Evolutionary conservation across 2,888 invertebrate species (phyloP).

Genomic region (Molorchus minor): DNA sequence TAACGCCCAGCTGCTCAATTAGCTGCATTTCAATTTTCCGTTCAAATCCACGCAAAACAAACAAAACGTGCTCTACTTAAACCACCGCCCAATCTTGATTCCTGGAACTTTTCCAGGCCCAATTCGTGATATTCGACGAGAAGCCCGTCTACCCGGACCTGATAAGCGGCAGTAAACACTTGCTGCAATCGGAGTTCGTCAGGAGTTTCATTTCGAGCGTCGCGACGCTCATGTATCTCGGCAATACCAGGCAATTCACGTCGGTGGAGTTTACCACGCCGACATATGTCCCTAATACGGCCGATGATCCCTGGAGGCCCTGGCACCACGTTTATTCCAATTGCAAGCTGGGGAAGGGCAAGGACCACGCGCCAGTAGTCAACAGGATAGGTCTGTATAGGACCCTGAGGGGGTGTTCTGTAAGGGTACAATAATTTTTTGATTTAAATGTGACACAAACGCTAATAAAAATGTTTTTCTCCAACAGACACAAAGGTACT

Average conservation of each 20-base stretch:
- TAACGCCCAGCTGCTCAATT: no score
- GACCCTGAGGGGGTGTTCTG: no score
- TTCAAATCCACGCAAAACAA: no score
- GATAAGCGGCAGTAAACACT: conserved; percentile 56
- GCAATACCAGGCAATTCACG: conserved; percentile 54
- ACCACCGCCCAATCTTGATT: background rate
- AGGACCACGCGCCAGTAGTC: conserved; percentile 56
- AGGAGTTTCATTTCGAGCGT: conserved; percentile 59
- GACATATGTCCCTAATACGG: conserved; percentile 54
- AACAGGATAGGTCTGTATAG: conserved; percentile 53
- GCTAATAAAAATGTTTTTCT: no score
- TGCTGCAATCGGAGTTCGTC: conserved; percentile 60
- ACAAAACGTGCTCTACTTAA: no score
- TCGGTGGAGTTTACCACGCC: conserved; percentile 51
- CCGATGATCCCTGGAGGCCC: conserved; percentile 57
- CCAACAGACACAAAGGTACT: no score
- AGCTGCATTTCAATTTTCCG: no score
- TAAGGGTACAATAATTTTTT: no score
- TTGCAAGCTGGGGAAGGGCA: conserved; percentile 58
- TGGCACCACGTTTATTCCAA: conserved; percentile 64
- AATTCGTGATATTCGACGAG: conserved; percentile 46
- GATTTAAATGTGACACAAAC: no score
- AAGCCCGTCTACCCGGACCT: conserved; percentile 54
- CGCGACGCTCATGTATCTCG: conserved; percentile 59
- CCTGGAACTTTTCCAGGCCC: conserved; percentile 35